Percentiles rank a stretch among this genome's conserved stretches.
Evolutionary conservation across 2,113 vertebrate genomes (phyloP).

Genomic region (Rhadina sibilatrix): DNA sequence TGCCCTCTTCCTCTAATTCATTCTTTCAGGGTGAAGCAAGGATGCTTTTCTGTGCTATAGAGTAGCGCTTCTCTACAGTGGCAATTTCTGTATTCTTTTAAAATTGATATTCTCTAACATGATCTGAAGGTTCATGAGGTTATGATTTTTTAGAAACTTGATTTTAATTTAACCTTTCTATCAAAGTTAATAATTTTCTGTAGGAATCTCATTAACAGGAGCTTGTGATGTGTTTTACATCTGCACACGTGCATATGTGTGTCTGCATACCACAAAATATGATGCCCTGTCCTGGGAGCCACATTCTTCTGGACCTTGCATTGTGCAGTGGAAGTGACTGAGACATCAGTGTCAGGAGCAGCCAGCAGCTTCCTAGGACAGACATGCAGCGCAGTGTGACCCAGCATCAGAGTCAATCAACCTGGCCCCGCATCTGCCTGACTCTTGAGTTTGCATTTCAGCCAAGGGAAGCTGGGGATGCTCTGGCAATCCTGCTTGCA

Average conservation of each 20-base stretch:
- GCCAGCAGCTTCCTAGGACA: not conserved
- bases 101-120: not conserved
- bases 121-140: not conserved
- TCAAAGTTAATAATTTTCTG: not conserved
- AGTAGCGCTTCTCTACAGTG: not conserved
- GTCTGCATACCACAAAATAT: rapidly evolving
- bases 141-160: not conserved
- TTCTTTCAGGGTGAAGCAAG: not conserved
- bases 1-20: not conserved
- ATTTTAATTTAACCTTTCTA: not conserved
- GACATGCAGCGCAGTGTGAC: not conserved
- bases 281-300: not conserved
- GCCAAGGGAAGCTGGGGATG: not conserved
- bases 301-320: not conserved
- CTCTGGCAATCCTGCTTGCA: not conserved
- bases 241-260: rapidly evolving
- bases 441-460: not conserved
- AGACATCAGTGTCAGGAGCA: not conserved
- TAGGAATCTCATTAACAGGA: not conserved
- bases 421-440: not conserved
- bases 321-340: not conserved
- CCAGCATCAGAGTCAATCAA: not conserved
- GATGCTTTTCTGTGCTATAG: not conserved
- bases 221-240: not conserved
- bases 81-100: not conserved